Percentiles rank a stretch among this genome's conserved stretches.
phyloP scores from a whole-genome alignment of 2,888 invertebrate species.

The Athalia circularis region DNA sequence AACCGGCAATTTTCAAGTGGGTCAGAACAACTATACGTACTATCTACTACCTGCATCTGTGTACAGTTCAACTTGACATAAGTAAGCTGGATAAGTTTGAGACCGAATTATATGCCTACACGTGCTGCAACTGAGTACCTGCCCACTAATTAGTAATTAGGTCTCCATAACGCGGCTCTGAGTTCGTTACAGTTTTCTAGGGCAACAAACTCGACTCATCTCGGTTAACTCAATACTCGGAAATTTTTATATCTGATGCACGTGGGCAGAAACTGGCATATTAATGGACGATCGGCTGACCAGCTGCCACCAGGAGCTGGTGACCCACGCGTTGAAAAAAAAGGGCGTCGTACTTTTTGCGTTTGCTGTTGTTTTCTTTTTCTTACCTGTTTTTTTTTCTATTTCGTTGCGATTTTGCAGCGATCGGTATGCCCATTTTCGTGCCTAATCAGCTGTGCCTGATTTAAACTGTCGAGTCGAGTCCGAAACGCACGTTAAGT shows the following conservation, averaged over 20 bases:
- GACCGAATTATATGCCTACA: constrained; percentile 4
- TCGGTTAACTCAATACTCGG: constrained; percentile 14
- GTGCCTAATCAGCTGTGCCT: too few relatives aligned
- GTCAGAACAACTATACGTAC: not conserved
- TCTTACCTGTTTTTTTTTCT: too few relatives aligned
- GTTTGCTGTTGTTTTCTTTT: too few relatives aligned
- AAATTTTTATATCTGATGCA: not conserved
- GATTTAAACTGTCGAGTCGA: too few relatives aligned
- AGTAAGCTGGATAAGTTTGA: not conserved
- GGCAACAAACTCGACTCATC: constrained; percentile 53
- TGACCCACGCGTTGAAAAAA: too few relatives aligned
- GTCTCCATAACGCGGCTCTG: constrained; percentile 50
- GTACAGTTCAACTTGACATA: too few relatives aligned
- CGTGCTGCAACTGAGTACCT: constrained; percentile 47
- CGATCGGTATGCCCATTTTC: too few relatives aligned
- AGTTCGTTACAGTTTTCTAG: constrained; percentile 59
- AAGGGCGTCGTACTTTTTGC: too few relatives aligned
- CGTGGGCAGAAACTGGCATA: constrained; percentile 46
- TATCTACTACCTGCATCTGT: too few relatives aligned
- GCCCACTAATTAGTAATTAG: constrained; percentile 67
- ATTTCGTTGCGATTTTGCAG: too few relatives aligned
- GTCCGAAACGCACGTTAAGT: too few relatives aligned
- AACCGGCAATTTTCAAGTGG: not conserved
- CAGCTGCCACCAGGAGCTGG: too few relatives aligned
- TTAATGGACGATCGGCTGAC: constrained; percentile 25